These are phyloP conservation scores for Philhelius pedissequus DNA, from an alignment of 2,888 invertebrate species.

Conservation along the genomic window DNA sequence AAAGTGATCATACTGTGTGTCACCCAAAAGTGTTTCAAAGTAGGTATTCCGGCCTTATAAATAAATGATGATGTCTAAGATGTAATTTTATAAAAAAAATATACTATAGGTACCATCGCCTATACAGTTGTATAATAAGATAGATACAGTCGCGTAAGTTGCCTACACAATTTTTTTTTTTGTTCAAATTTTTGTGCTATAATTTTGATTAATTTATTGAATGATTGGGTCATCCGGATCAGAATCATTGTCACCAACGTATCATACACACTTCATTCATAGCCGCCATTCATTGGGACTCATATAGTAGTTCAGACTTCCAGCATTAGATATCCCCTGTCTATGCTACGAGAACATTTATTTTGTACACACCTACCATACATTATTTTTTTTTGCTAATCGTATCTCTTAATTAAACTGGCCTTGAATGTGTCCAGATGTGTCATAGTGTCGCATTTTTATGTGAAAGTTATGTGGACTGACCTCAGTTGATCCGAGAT, in stretches of 20 bases:
- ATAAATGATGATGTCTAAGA: background rate
- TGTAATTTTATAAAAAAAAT: background rate
- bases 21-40: background rate
- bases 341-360: background rate
- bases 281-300: background rate
- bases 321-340: background rate
- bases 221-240: constrained; percentile 68
- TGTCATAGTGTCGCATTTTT: background rate
- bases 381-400: background rate
- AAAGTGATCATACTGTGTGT: background rate
- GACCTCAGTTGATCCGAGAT: constrained; percentile 55
- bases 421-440: constrained; percentile 60
- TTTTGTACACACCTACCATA: background rate
- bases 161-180: constrained; percentile 26
- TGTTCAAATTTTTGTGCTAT: constrained; percentile 40
- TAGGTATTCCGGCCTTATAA: background rate
- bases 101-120: background rate
- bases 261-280: constrained; percentile 29
- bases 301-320: background rate
- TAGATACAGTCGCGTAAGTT: background rate
- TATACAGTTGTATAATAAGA: background rate
- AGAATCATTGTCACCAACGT: constrained; percentile 60
- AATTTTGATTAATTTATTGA: constrained; percentile 61
- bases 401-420: constrained; percentile 49
- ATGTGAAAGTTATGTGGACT: constrained; percentile 15